phyloP scores from a whole-genome alignment of 1,140 invertebrate genomes.

The Lineus longissimus region DNA sequence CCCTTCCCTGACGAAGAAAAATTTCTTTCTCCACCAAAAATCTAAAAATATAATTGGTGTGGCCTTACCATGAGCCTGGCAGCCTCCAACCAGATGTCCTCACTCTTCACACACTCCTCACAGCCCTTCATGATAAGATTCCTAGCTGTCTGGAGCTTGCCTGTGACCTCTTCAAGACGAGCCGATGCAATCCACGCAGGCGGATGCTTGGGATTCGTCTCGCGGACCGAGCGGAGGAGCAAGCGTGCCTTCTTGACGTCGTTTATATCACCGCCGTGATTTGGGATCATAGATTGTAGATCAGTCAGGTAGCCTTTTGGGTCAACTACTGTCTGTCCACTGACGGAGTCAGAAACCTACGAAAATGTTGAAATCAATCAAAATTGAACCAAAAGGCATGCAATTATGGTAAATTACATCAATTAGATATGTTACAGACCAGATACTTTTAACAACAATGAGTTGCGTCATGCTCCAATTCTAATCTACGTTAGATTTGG shows the following conservation, averaged over 20 bases:
- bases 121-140: slow-evolving; percentile 95
- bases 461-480: not conserved
- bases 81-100: slow-evolving; percentile 98
- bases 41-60: too few species aligned
- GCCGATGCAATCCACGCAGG: slow-evolving; percentile 99
- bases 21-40: too few species aligned
- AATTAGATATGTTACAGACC: not conserved
- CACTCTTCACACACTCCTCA: slow-evolving; percentile 89
- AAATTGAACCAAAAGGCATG: not conserved
- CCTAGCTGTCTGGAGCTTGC: slow-evolving; percentile 91
- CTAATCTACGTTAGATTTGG: too few species aligned
- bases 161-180: slow-evolving; percentile 96
- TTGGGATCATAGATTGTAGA: slow-evolving; percentile 97
- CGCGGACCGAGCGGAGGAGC: slow-evolving; percentile 93
- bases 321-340: slow-evolving; percentile 98
- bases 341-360: slow-evolving; percentile 92
- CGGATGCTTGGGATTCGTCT: slow-evolving; percentile 98
- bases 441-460: not conserved
- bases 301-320: slow-evolving; percentile 99
- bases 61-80: slow-evolving; percentile 75
- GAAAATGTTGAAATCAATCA: not conserved
- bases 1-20: too few species aligned
- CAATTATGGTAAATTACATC: not conserved
- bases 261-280: slow-evolving; percentile 96
- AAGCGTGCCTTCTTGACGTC: slow-evolving; percentile 98